phyloP scores from a whole-genome alignment of 30 jellyfish, hydroid and myxozoan genomes.

The Haliclystus octoradiatus region DNA sequence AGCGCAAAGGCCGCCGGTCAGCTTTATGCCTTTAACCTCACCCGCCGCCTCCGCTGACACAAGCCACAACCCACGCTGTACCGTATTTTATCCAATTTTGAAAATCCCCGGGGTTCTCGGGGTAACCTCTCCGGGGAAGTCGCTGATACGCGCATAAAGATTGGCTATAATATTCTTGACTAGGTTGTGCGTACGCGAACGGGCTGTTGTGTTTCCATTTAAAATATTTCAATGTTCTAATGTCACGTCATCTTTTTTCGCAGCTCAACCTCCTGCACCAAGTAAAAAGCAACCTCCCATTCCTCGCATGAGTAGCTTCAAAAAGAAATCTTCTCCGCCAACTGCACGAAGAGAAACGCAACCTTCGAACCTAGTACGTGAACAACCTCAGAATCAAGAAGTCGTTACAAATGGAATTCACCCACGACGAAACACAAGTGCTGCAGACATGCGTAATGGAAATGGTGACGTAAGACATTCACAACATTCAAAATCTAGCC shows the following conservation, averaged over 20 bases:
- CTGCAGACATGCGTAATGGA: background rate
- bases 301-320: conserved; percentile 84
- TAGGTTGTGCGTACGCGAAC: too few species aligned
- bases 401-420: background rate
- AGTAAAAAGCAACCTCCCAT: conserved; percentile 52
- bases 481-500: background rate
- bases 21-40: too few species aligned
- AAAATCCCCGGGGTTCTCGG: too few species aligned
- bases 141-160: too few species aligned
- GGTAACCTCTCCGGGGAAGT: too few species aligned
- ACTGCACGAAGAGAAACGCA: background rate
- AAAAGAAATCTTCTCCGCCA: conserved; percentile 27
- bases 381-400: background rate
- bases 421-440: background rate
- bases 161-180: too few species aligned
- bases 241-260: background rate
- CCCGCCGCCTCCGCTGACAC: too few species aligned
- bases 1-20: too few species aligned
- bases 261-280: conserved; percentile 25
- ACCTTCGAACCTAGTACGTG: conserved; percentile 1
- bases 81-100: too few species aligned
- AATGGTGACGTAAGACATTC: background rate
- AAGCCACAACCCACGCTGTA: too few species aligned
- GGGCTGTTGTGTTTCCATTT: too few species aligned
- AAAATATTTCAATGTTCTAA: too few species aligned